Base-by-base conservation (phyloP, 2,888 invertebrate species). In the Mongoloraphidia duomilia region DNA sequence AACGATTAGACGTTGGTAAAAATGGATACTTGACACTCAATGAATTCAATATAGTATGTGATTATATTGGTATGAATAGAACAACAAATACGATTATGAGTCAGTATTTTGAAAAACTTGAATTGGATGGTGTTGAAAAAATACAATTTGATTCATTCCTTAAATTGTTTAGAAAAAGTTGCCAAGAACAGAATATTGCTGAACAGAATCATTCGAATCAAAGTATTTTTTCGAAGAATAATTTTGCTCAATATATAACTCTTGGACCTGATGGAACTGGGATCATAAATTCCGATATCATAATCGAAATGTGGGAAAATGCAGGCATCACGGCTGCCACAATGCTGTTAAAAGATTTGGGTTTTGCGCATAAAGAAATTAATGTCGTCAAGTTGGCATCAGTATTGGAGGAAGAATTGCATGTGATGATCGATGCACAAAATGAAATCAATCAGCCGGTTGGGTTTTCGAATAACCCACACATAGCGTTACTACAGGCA, bases 261-360 rank as follows among this genome's bases (percentile, higher is more conserved):
- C 54, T 68, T 50, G 67, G 67, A 17, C 63, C 63, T 9, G 62
- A 63, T 47, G 64, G 64, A 5, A 64, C 64, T 14, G 68, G 68
- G 9, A 55, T 62, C 36, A 61, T 68, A 1, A 63, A 55, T 49
- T 65, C 70, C 13, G 77, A 79, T 47, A 65, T 71, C 13, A 71
- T 86, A 41, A 69, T 79, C 39, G 83, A 84, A 56, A 74, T 82
- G 61, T 86, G 85, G 83, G 83, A 84, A 64, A 70, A 75, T 49
- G 79, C 80, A 9, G 81, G 82, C 43, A 77, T 86, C 49, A 68
- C 71, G 42, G 76, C 79, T 41, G 77, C 84, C 13, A 75, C 76
- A 46, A 71, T 73, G 2, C 65, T 88, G 48, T 66, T 88, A 13
- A 70, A 75, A 36, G 81, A 82, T 53, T 68, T 87, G 35, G 85